Base-by-base conservation (phyloP, 2,797 vertebrate species). In the Parauchenoglanis punctatus region DNA sequence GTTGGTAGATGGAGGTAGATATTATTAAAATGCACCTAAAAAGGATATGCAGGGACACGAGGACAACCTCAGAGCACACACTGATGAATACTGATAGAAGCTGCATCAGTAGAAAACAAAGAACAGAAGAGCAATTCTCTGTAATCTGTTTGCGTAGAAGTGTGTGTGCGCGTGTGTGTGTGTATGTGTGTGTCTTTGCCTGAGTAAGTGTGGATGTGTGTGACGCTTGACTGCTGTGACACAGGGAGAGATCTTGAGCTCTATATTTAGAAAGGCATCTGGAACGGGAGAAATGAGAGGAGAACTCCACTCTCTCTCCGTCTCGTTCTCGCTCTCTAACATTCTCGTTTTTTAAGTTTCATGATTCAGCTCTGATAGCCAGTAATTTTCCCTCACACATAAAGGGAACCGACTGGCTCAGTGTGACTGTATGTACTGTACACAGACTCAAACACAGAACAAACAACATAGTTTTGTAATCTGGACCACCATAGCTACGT, bases 191-290 rank as follows among this genome's bases (percentile, higher is more conserved):
- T 44, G 56, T 12, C 56, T 40, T 2, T 61, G 77, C 6, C 11
- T 61, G 77, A 3, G 20, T 25, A 20, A 23, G 56, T 83, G 78
- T 84, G 77, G 86, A 72, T 72, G 46, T 87, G 77, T 86, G 87
- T 65, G 72, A 82, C 35, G 18, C 28, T 83, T 84, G 86, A 87
- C 72, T 87, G 44, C 84, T 31, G 25, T 91, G 89, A 92, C 92
- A 91, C 90, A 90, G 89, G 90, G 91, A 56, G 85, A 56, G 85
- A 88, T 94, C 83, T 85, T 89, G 88, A 90, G 90, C 59, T 63
- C 94, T 96, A 96, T 94, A 94, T 95, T 95, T 96, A 96, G 96
- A 95, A 95, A 86, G 95, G 95, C 93, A 96, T 96, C 93, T 96
- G 94, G 93, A 95, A 90, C 90, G 92, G 90, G 93, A 93, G 92